Evolutionary conservation across 2,113 vertebrate genomes (phyloP).

Genomic region (Rhineura floridana): DNA sequence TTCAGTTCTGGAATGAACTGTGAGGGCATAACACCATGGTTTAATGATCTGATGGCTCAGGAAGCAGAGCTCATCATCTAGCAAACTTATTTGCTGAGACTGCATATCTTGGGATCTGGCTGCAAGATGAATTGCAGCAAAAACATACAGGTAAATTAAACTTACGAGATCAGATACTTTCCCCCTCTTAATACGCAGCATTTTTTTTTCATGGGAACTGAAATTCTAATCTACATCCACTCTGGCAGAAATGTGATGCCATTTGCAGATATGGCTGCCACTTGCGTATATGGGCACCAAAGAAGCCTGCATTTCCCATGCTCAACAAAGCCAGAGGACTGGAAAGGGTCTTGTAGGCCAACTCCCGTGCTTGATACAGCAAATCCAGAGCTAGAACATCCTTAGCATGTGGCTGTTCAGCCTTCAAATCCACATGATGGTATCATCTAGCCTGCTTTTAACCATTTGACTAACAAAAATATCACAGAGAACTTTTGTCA

Average conservation of each 20-base stretch:
- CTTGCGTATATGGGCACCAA: background rate
- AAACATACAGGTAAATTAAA: background rate
- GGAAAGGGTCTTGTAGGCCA: background rate
- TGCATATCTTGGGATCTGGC: constrained; percentile 2
- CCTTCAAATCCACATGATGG: no score
- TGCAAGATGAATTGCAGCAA: background rate
- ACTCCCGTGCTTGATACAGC: background rate
- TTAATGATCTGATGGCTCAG: background rate
- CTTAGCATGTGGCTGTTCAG: fast-evolving
- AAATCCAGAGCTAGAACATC: background rate
- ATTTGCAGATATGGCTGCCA: background rate
- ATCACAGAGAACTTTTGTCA: no score
- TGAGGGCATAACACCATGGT: background rate
- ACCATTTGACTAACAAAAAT: no score
- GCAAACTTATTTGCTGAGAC: background rate
- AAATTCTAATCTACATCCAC: background rate
- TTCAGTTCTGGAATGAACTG: background rate
- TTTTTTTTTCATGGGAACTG: constrained; percentile 22
- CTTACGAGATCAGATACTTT: background rate
- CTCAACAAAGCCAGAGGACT: background rate
- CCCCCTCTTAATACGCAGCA: background rate
- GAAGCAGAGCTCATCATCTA: no score
- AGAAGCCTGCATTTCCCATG: background rate
- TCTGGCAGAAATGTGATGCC: background rate
- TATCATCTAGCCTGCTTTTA: no score